Base-by-base conservation (phyloP, 2,888 invertebrate species). In the Catocala nupta region DNA sequence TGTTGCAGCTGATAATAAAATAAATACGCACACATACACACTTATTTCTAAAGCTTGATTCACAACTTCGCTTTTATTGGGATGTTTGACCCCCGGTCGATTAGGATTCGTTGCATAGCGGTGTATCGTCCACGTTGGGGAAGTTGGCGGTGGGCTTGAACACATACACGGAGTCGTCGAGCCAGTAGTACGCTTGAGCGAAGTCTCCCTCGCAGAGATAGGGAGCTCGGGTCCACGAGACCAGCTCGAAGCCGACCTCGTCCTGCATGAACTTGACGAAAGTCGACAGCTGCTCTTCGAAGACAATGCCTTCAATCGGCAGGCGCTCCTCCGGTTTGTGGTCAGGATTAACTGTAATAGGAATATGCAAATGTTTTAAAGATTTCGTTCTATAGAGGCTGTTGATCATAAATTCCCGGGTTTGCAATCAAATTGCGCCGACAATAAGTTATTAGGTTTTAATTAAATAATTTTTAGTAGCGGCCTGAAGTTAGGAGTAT, bases 161-260 rank as follows among this genome's bases (percentile, higher is more conserved):
- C 48, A 98, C 96, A 85, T 98, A 98, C n/a, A 99, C 95, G 33
- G 97, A 97, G 91, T 99, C 99, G 78, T 97, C 96, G 54, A 99
- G 95, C 96, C 98, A 98, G 91, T 99, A 99, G 92, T 97, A 98
- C 0, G 98, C 97, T 88, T 98, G 98, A 52, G 97, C 95, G 73
- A 99, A 95, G 90, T 99, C 99, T 0, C 99, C 99, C 91, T 99
- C 99, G 90, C 99, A 99, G 45, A 99, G 95, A 88, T 99, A 99
- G 0, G 99, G 99, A 48, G 99, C 96, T 80, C 98, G 96, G 10
- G 98, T 96, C 98, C 99, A 99, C 5, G 96, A 95, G 52, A 96
- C 95, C 47, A 99, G 95, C 61, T 96, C 95, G 87, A 98, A 98
- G 5, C 98, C 98, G 0, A 97, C 97, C 68, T 95, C 94, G 33